These are phyloP conservation scores for Virgularia gustaviana DNA, from an alignment of 92 coral and sea anemone genomes.

Conservation along the genomic window DNA sequence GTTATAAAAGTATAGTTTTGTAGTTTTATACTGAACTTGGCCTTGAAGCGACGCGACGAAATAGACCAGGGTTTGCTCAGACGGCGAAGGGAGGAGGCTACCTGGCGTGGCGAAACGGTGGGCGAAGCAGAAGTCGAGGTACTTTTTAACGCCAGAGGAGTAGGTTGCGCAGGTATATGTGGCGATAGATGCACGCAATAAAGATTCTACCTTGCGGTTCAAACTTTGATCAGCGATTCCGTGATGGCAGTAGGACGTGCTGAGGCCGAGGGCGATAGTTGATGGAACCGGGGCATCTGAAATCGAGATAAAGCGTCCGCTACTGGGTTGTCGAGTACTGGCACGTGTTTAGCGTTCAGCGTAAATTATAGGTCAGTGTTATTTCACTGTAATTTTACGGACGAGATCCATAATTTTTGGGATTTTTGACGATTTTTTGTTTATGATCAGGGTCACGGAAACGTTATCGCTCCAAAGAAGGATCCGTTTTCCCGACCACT, in stretches of 20 bases:
- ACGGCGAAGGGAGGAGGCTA: neutral
- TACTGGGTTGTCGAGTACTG: neutral
- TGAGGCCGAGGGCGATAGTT: too few relatives aligned
- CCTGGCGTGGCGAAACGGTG: neutral
- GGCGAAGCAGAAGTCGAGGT: conserved; percentile 4
- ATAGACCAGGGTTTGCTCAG: too few relatives aligned
- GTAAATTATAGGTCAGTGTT: conserved; percentile 13
- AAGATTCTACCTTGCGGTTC: too few relatives aligned
- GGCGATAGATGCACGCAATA: too few relatives aligned
- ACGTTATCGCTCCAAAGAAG: conserved; percentile 21
- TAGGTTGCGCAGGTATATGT: conserved; percentile 46
- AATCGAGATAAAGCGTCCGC: conserved; percentile 28
- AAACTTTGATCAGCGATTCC: too few relatives aligned
- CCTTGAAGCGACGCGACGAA: too few relatives aligned
- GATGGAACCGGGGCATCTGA: too few relatives aligned
- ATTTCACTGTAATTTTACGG: neutral
- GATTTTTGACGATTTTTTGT: conserved; percentile 6
- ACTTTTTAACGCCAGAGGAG: conserved; percentile 47
- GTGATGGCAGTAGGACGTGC: too few relatives aligned
- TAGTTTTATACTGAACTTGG: neutral
- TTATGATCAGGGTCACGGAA: neutral
- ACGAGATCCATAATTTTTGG: too few relatives aligned
- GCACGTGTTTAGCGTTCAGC: conserved; percentile 16
- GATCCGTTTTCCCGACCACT: too few relatives aligned
- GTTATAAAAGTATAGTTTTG: conserved; percentile 15